Conservation (phyloP, 2,113 vertebrate species). For the Pygoscelis antarcticus region DNA sequence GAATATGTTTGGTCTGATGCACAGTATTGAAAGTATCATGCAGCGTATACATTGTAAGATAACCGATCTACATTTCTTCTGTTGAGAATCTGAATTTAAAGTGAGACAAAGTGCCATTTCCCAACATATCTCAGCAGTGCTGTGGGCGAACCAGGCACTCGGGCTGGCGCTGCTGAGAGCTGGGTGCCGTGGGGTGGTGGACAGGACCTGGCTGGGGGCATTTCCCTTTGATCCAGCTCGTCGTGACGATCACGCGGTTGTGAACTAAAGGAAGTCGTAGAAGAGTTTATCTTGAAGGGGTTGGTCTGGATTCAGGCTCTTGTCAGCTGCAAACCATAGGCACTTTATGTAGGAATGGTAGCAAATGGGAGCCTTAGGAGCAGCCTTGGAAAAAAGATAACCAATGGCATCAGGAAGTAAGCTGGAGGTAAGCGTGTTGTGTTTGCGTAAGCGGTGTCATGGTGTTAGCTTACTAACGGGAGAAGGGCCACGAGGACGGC, state of each 20-base stretch:
- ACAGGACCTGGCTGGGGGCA: not conserved
- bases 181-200: not conserved
- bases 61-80: not conserved
- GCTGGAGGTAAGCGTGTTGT: not conserved
- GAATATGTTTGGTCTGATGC: not conserved
- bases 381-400: not conserved
- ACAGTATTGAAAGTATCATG: not conserved
- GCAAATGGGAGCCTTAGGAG: not conserved
- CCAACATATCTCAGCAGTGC: fast-evolving
- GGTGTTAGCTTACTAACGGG: not conserved
- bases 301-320: not conserved
- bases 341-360: not conserved
- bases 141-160: fast-evolving
- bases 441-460: not conserved
- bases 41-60: not conserved
- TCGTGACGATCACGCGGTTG: fast-evolving
- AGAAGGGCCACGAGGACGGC: not conserved
- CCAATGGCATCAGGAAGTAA: not conserved
- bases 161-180: not conserved
- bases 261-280: not conserved
- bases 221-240: not conserved
- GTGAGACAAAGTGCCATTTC: not conserved
- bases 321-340: not conserved
- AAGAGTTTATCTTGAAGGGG: not conserved
- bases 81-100: not conserved